Percentiles rank a stretch among this genome's conserved stretches.
Evolutionary conservation across 2,113 vertebrate species (phyloP).

Genomic region (Psephotus haematonotus): DNA sequence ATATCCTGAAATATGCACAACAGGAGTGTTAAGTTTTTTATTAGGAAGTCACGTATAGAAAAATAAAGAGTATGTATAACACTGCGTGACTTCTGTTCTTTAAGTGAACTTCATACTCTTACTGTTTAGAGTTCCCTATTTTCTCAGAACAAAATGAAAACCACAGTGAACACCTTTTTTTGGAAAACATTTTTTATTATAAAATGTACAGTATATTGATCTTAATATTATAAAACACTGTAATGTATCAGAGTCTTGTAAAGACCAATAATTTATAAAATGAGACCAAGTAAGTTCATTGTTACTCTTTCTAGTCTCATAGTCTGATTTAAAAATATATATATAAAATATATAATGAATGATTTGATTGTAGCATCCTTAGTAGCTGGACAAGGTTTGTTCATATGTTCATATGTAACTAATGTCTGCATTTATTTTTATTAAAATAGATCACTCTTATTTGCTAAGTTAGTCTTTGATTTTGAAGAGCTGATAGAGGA

Average conservation of each 20-base stretch:
- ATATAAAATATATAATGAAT: constrained; percentile 67
- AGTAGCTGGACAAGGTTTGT: constrained; percentile 19
- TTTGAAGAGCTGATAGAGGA: neutral
- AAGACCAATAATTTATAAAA: constrained; percentile 90
- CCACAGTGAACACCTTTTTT: neutral
- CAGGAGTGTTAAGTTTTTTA: neutral
- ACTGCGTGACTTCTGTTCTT: neutral
- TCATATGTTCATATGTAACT: constrained; percentile 24
- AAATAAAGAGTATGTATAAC: neutral
- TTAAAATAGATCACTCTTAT: constrained; percentile 21
- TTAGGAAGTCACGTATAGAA: neutral
- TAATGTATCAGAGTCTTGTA: constrained; percentile 77
- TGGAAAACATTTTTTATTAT: constrained; percentile 79
- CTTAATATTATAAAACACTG: constrained; percentile 77
- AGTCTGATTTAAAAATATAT: constrained; percentile 70
- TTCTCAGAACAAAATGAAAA: neutral
- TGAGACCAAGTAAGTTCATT: constrained; percentile 61
- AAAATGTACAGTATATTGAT: constrained; percentile 81
- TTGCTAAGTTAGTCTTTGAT: constrained; percentile 31
- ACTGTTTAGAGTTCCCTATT: neutral
- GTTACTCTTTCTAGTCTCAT: constrained; percentile 71
- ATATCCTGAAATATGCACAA: neutral
- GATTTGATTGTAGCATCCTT: constrained; percentile 2
- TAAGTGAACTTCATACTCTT: neutral
- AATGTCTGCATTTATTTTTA: neutral